A percentile compares a stretch with the other conserved stretches of the same genome.
phyloP scores from a whole-genome alignment of 1,140 invertebrate genomes.

The Rhyzopertha dominica region DNA sequence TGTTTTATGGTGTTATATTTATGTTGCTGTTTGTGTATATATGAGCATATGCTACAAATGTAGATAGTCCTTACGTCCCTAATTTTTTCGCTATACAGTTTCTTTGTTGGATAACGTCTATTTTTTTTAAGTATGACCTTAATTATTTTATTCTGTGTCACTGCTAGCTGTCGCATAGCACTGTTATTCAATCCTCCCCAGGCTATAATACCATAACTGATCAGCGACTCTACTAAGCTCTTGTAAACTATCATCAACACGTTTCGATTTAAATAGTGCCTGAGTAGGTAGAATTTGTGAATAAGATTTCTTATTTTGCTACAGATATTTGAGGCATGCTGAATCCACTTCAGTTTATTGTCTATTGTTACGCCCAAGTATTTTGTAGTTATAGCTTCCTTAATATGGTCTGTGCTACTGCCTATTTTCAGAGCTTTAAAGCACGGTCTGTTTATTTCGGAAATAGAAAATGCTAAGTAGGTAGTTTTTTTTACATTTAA shows the following conservation, averaged over 20 bases:
- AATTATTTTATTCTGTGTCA: constrained; percentile 3
- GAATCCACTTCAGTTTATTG: constrained; percentile 3
- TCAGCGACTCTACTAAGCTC: constrained; percentile 1
- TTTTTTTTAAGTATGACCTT: constrained; percentile 9
- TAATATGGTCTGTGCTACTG: background rate
- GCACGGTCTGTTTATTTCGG: background rate
- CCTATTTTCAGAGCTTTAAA: background rate
- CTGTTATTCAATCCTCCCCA: constrained; percentile 1
- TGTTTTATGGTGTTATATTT: no score
- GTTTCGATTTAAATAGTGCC: constrained; percentile 1
- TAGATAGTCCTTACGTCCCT: no score
- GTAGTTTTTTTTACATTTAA: constrained; percentile 1
- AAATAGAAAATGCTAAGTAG: constrained; percentile 3
- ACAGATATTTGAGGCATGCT: constrained; percentile 1
- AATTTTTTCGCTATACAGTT: no score
- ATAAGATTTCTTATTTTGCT: background rate
- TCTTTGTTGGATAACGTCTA: no score
- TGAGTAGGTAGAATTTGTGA: constrained; percentile 6
- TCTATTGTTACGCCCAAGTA: constrained; percentile 2
- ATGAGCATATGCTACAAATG: no score
- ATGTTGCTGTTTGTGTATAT: no score
- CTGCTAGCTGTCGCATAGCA: background rate
- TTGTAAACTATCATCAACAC: constrained; percentile 8
- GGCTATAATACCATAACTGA: constrained; percentile 4
- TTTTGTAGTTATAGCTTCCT: background rate